These are phyloP conservation scores for Aporrectodea caliginosa DNA, from an alignment of 1,140 invertebrate genomes.

Conservation along the genomic window DNA sequence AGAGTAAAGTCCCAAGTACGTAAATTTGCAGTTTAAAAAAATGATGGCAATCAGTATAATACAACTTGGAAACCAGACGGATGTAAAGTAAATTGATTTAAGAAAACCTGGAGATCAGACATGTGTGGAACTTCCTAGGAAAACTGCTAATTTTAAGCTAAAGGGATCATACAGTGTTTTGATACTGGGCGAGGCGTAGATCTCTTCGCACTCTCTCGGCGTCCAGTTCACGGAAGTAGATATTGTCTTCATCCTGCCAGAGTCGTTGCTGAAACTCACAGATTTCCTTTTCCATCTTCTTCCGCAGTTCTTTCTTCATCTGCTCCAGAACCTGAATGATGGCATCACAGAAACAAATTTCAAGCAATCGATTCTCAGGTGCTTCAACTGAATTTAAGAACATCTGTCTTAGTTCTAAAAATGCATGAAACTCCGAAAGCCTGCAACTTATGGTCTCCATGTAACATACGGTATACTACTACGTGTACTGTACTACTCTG, in stretches of 20 bases:
- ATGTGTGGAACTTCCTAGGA: no score
- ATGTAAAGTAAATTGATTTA: no score
- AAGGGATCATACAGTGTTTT: constrained; percentile 8
- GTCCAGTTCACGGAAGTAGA: constrained; percentile 51
- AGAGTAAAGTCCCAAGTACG: no score
- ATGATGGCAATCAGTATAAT: no score
- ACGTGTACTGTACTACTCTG: no score
- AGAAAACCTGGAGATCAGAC: no score
- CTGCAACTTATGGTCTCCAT: neutral
- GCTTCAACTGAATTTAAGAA: neutral
- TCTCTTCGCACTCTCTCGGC: constrained; percentile 49
- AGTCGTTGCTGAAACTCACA: constrained; percentile 50
- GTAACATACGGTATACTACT: no score
- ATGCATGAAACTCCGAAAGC: neutral
- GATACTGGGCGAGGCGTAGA: constrained; percentile 43
- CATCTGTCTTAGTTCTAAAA: constrained; percentile 7
- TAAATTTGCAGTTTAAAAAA: no score
- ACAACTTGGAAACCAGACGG: no score
- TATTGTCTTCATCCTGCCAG: constrained; percentile 51
- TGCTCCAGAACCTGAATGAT: constrained; percentile 44
- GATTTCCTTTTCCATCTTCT: constrained; percentile 54
- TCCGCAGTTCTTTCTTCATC: constrained; percentile 52
- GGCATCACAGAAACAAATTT: constrained; percentile 1
- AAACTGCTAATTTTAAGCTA: no score
- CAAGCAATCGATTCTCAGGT: neutral